Conservation (phyloP, 2,888 invertebrate species). For the Hemistola chrysoprasaria region DNA sequence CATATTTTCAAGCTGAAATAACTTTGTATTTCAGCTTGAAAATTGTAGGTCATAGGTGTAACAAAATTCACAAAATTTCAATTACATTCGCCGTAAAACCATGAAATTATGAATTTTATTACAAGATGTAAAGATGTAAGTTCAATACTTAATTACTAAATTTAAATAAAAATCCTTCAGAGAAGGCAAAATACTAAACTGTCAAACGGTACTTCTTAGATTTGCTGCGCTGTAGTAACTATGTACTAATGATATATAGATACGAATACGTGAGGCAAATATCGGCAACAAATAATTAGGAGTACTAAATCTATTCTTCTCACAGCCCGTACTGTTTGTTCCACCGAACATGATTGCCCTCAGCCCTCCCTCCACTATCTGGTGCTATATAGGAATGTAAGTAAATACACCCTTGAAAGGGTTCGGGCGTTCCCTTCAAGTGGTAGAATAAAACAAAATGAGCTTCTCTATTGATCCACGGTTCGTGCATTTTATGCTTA, state of each 20-base stretch:
- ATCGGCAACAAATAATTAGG: constrained; percentile 18
- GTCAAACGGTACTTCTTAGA: too few species aligned
- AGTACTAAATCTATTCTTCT: constrained; percentile 45
- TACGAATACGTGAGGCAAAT: constrained; percentile 5
- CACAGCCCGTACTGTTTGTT: constrained; percentile 49
- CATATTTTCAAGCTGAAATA: too few species aligned
- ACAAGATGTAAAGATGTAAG: too few species aligned
- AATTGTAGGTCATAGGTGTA: too few species aligned
- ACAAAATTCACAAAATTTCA: too few species aligned
- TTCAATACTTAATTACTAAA: too few species aligned
- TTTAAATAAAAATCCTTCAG: too few species aligned
- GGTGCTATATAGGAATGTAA: constrained; percentile 45
- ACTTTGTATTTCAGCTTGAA: too few species aligned
- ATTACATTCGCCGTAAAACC: too few species aligned
- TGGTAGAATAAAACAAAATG: constrained; percentile 71
- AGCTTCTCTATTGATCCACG: constrained; percentile 64
- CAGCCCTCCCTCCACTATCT: constrained; percentile 49
- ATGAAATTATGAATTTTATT: too few species aligned
- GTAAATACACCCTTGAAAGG: constrained; percentile 67
- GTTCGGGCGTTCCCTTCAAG: constrained; percentile 61
- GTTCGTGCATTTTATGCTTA: constrained; percentile 58
- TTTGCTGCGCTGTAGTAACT: not conserved
- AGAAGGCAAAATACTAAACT: too few species aligned
- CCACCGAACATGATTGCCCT: constrained; percentile 54
- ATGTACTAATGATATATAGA: too few species aligned